phyloP scores from a whole-genome alignment of 2,113 vertebrate genomes.

The Cercocebus atys region DNA sequence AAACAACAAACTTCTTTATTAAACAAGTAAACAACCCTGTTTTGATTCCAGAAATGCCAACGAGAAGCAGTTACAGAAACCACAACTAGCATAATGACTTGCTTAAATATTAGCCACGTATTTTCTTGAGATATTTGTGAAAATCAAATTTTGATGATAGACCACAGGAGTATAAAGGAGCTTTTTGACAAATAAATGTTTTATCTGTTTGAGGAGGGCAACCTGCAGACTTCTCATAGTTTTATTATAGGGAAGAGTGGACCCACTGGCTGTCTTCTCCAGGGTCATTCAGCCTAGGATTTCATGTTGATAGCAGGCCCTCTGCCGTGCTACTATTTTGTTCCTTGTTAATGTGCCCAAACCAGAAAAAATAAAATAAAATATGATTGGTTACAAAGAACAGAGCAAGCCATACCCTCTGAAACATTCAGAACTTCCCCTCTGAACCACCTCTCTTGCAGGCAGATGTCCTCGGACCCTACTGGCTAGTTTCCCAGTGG shows the following conservation, averaged over 20 bases:
- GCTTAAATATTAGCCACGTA: not conserved
- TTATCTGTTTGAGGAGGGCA: not conserved
- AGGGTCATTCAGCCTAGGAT: accelerated
- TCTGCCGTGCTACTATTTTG: not conserved
- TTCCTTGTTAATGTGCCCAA: not conserved
- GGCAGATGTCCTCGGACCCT: not conserved
- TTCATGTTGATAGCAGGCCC: not conserved
- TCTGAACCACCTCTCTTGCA: not conserved
- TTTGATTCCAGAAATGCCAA: not conserved
- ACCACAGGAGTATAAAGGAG: not conserved
- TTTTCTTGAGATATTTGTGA: not conserved
- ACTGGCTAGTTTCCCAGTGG: no score
- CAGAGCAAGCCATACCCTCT: not conserved
- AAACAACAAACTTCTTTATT: not conserved
- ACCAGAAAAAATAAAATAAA: not conserved
- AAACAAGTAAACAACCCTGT: not conserved
- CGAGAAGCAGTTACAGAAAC: not conserved
- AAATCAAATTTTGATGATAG: not conserved
- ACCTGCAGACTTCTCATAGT: not conserved
- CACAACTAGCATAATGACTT: not conserved
- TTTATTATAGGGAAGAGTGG: not conserved
- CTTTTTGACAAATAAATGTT: not conserved
- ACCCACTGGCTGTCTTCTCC: not conserved
- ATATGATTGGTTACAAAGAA: not conserved
- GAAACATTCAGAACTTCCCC: not conserved